Evolutionary conservation across 2,797 vertebrate species (phyloP), one percentile per base, ranked within the genome.

Genomic region (Crypturellus tataupa): DNA sequence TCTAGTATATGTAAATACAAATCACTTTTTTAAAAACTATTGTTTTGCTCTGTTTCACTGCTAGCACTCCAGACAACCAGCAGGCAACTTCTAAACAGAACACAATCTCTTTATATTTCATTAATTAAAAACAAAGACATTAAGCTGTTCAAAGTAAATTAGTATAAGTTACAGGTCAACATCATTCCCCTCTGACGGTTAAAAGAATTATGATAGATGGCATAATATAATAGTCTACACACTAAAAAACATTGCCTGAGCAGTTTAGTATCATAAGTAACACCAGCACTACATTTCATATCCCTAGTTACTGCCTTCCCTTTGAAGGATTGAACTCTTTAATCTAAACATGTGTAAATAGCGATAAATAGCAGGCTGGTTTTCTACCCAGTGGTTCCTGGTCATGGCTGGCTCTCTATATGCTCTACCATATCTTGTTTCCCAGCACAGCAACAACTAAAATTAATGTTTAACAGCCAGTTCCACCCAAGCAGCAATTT

Each of bases 321-420:
- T 93, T 93, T 84, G 49, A 95, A 91, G 44, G 62, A 37, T 9
- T 93, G 72, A 84, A 59, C 46, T 8, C 73, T 85, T 84, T 88
- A 63, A 82, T 87, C 71, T 77, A 33, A 71, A 80, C 29, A 17
- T 62, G 70, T 15, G 25, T 59, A 79, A 89, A 79, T 12, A 72
- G 40, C 39, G 84, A 85, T 51, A 91, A 80, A 87, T 6, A 85
- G 35, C 27, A 79, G 67, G 19, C 42, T n/a, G 46, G 10, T 40
- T 81, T 92, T 87, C 73, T 87, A 10, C 39, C 67, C 27, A 13
- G 35, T 24, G 31, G 37, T 87, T 29, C 6, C 24, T 33, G 31
- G 19, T 5, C 56, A 67, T 59, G 23, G 10, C 17, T 49, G 24
- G 5, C 23, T 78, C 10, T 71, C 33, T 58, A 39, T 37, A 6